Evolutionary conservation across 2,797 vertebrate species (phyloP).

Genomic region (Moxostoma hubbsi): DNA sequence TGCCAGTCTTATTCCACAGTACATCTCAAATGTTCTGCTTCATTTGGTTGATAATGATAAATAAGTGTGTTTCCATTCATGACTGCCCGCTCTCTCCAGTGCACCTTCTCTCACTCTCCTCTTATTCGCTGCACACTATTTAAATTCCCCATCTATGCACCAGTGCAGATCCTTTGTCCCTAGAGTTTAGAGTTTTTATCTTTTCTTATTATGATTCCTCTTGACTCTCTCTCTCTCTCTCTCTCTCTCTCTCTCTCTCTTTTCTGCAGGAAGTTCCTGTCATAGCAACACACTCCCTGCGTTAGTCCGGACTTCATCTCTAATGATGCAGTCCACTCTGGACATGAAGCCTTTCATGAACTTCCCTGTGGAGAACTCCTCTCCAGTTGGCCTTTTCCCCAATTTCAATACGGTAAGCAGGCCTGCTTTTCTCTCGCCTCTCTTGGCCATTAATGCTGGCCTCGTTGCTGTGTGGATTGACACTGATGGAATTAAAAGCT

Average conservation of each 20-base stretch:
- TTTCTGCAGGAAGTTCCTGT: conserved; percentile 83
- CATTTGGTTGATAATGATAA: conserved; percentile 55
- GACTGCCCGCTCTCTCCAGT: background rate
- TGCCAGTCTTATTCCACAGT: background rate
- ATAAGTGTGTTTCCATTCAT: conserved; percentile 57
- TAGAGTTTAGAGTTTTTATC: no score
- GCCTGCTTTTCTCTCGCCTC: conserved; percentile 41
- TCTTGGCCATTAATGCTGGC: conserved; percentile 34
- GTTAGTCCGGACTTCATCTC: conserved; percentile 84
- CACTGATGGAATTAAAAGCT: conserved; percentile 42
- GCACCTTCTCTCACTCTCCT: conserved; percentile 1
- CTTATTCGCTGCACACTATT: background rate
- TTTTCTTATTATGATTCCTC: background rate
- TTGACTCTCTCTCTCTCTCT: background rate
- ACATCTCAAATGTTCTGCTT: conserved; percentile 52
- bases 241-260: conserved; percentile 3
- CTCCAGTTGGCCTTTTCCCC: conserved; percentile 92
- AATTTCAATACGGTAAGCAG: conserved; percentile 94
- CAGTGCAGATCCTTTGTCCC: background rate
- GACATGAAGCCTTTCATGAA: conserved; percentile 92
- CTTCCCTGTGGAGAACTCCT: conserved; percentile 86
- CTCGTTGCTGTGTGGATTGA: conserved; percentile 47
- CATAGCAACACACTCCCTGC: conserved; percentile 83
- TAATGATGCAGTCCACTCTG: conserved; percentile 90
- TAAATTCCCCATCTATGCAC: background rate